phyloP scores from a whole-genome alignment of 2,113 vertebrate species.

The Spheniscus mendiculus region DNA sequence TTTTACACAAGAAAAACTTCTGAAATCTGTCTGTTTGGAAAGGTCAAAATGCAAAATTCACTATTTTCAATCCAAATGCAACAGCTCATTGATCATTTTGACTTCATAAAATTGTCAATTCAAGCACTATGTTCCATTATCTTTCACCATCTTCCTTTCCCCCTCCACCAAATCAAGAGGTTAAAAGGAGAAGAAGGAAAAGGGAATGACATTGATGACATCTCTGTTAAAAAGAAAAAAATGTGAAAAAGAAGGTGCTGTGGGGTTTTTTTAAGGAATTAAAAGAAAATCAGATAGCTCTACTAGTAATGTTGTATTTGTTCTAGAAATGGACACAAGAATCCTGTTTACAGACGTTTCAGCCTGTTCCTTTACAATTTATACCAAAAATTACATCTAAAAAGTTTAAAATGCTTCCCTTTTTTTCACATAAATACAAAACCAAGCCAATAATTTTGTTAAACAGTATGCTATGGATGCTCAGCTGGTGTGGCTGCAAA shows the following conservation, averaged over 20 bases:
- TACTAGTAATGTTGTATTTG: rapidly evolving
- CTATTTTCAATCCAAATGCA: background rate
- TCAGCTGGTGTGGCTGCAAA: background rate
- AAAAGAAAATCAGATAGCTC: background rate
- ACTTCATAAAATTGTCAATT: background rate
- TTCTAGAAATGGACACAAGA: background rate
- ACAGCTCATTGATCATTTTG: background rate
- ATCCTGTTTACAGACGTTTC: background rate
- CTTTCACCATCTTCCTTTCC: background rate
- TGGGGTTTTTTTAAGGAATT: background rate
- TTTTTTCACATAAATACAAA: background rate
- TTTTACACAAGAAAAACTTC: background rate
- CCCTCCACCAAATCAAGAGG: background rate
- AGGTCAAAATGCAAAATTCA: background rate
- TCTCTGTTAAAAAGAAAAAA: background rate
- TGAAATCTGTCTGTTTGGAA: background rate
- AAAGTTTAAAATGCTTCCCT: rapidly evolving
- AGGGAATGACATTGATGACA: background rate
- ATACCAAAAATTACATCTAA: background rate
- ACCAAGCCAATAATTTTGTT: background rate
- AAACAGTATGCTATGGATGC: background rate
- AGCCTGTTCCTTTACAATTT: background rate
- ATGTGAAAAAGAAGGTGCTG: rapidly evolving
- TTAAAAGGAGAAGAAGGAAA: background rate
- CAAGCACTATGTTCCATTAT: background rate